These are phyloP conservation scores for Embiotoca jacksoni DNA, from an alignment of 2,113 vertebrate genomes.

Conservation along the genomic window DNA sequence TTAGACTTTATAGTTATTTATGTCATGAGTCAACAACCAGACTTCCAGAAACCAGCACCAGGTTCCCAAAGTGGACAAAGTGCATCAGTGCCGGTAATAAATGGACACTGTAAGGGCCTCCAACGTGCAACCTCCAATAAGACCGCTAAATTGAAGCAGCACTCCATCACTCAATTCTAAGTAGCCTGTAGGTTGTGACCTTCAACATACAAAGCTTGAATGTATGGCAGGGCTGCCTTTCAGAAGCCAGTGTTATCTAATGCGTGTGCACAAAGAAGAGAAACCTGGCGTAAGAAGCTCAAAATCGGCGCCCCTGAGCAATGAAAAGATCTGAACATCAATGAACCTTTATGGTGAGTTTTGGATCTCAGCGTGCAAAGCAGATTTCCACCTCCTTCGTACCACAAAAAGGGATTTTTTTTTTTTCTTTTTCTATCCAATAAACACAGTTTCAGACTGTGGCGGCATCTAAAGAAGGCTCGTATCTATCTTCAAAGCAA, in stretches of 20 bases:
- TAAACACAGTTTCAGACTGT: slow-evolving; percentile 55
- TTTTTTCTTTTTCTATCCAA: slow-evolving; percentile 14
- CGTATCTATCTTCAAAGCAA: slow-evolving; percentile 46
- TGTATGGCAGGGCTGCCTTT: slow-evolving; percentile 31
- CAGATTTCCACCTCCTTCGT: slow-evolving; percentile 58
- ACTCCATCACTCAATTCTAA: slow-evolving; percentile 13
- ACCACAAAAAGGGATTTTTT: slow-evolving; percentile 51
- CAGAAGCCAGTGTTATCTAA: slow-evolving; percentile 50
- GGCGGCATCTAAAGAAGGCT: slow-evolving; percentile 48
- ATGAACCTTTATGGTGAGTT: slow-evolving; percentile 48
- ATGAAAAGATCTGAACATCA: slow-evolving; percentile 56
- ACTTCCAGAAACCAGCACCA: slow-evolving; percentile 3
- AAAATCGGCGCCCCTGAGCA: slow-evolving; percentile 44
- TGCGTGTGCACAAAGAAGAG: slow-evolving; percentile 45
- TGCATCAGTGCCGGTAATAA: slow-evolving; percentile 10
- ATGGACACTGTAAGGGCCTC: slow-evolving; percentile 46
- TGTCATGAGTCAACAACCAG: background rate
- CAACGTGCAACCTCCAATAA: slow-evolving; percentile 7
- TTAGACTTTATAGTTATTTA: too few relatives aligned
- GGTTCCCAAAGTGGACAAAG: background rate
- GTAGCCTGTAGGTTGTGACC: slow-evolving; percentile 48
- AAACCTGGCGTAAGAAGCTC: slow-evolving; percentile 46
- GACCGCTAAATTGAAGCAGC: slow-evolving; percentile 20
- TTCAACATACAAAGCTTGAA: slow-evolving; percentile 41
- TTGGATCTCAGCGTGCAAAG: slow-evolving; percentile 56